These are phyloP conservation scores for Platysternon megacephalum DNA, from an alignment of 2,113 vertebrate species.

Conservation along the genomic window DNA sequence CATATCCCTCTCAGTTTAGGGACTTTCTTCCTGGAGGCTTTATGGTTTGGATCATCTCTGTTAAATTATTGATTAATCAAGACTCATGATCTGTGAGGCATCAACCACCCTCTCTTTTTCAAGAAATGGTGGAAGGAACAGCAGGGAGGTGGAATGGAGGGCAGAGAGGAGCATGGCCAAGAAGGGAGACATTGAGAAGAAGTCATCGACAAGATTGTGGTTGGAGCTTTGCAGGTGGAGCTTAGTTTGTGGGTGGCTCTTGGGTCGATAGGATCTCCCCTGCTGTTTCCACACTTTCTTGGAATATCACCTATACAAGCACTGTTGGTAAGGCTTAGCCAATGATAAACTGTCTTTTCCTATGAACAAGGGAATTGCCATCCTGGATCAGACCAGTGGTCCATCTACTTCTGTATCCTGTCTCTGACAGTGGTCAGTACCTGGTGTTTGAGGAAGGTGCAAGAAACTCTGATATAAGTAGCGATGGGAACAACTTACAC, in stretches of 20 bases:
- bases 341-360: neutral
- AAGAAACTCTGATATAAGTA: neutral
- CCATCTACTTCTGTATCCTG: neutral
- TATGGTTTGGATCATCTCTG: neutral
- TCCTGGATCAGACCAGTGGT: neutral
- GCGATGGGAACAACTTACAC: fast-evolving
- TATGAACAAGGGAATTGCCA: neutral
- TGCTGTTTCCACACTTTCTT: neutral
- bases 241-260: neutral
- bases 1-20: neutral
- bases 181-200: neutral
- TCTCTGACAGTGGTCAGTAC: fast-evolving
- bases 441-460: neutral
- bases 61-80: neutral
- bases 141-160: neutral
- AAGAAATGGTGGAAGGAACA: neutral
- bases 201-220: neutral
- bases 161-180: neutral
- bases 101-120: neutral
- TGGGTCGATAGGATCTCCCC: neutral
- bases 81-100: neutral
- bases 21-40: neutral
- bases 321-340: neutral
- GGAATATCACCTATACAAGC: neutral
- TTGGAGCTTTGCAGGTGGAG: neutral